A percentile compares a stretch with the other conserved stretches of the same genome.
phyloP scores from a whole-genome alignment of 1,140 invertebrate species.

The Oreohelix idahoensis region DNA sequence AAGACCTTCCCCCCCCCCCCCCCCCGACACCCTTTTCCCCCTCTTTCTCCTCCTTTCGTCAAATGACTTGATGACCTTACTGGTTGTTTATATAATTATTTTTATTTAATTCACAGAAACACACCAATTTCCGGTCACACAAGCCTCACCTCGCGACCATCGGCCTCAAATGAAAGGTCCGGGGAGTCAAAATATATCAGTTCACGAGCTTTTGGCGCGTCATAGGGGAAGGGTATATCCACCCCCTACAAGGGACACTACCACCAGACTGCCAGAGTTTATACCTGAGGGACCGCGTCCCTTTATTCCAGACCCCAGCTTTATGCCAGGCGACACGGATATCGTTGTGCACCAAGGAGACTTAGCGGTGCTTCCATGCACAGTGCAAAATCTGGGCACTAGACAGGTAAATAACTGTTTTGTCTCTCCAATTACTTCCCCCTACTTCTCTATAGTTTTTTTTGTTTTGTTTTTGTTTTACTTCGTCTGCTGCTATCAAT shows the following conservation, averaged over 20 bases:
- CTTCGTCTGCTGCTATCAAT: too few species aligned
- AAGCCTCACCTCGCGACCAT: neutral
- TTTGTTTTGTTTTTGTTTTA: too few species aligned
- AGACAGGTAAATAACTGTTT: conserved; percentile 37
- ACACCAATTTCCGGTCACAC: neutral
- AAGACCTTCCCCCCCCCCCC: too few species aligned
- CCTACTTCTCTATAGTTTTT: too few species aligned
- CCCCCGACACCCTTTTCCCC: too few species aligned
- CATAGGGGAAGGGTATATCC: neutral
- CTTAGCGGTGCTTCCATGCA: conserved; percentile 44
- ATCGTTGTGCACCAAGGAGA: conserved; percentile 44
- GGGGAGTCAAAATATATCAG: neutral
- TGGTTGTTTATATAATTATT: too few species aligned
- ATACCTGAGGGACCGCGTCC: conserved; percentile 31
- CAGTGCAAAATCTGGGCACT: conserved; percentile 46
- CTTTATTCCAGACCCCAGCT: conserved; percentile 38
- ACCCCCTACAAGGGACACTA: conserved; percentile 2
- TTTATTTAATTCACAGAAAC: neutral
- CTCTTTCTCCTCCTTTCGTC: too few species aligned
- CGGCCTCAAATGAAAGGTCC: neutral
- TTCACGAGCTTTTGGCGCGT: neutral
- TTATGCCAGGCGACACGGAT: conserved; percentile 33
- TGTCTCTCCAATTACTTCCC: neutral
- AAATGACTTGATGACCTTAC: too few species aligned
- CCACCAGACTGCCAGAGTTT: conserved; percentile 36